Evolutionary conservation across 2,888 invertebrate species (phyloP).

Genomic region (Mimumesa dahlbomi): DNA sequence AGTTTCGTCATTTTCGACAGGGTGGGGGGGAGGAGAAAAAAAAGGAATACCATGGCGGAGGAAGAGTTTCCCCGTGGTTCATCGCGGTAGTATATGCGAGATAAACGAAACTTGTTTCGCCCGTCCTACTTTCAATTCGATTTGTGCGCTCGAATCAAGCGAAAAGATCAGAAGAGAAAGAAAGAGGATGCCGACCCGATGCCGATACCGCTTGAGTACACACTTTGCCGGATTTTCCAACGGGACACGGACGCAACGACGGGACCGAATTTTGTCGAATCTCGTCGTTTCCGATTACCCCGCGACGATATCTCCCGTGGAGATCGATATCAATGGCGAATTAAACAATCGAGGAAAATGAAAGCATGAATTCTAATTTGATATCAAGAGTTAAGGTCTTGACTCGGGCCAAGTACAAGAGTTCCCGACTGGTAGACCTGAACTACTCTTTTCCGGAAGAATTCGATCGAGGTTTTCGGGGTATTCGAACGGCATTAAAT

Average conservation of each 20-base stretch:
- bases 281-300: conserved; percentile 42
- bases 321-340: no score
- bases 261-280: conserved; percentile 45
- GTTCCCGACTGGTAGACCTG: no score
- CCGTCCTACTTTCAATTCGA: conserved; percentile 63
- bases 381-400: no score
- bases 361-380: no score
- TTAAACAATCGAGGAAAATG: no score
- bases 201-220: conserved; percentile 30
- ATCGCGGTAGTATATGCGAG: conserved; percentile 21
- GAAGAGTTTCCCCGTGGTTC: no score
- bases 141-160: conserved; percentile 54
- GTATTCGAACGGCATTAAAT: no score
- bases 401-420: no score
- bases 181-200: conserved; percentile 33
- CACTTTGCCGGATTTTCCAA: conserved; percentile 28
- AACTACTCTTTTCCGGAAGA: not conserved
- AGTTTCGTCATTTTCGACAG: no score
- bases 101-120: conserved; percentile 54
- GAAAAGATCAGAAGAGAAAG: conserved; percentile 27
- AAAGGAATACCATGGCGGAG: no score
- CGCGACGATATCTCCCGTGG: not conserved
- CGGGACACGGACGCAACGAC: conserved; percentile 13
- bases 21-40: no score
- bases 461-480: conserved; percentile 8